Conservation (phyloP, 2,113 vertebrate species). For the Aegithalos caudatus region DNA sequence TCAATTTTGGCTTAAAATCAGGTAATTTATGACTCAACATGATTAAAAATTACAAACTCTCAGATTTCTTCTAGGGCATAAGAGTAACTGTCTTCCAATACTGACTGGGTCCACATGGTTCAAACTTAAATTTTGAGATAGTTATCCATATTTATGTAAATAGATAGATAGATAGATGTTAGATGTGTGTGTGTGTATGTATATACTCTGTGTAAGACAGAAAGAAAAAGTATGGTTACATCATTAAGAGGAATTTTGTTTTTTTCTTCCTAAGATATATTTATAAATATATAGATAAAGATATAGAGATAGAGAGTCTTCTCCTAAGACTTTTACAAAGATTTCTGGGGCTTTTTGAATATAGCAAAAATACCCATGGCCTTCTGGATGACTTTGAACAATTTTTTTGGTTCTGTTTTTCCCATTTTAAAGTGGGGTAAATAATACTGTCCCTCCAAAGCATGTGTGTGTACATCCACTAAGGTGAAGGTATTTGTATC, state of each 20-base stretch:
- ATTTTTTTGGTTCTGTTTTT: background rate
- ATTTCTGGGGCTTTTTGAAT: background rate
- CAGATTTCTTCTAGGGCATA: background rate
- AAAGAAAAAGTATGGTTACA: background rate
- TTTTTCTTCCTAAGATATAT: background rate
- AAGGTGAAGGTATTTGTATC: background rate
- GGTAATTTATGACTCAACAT: background rate
- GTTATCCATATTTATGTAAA: background rate
- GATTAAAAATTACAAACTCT: background rate
- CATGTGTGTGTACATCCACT: background rate
- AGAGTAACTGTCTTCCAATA: background rate
- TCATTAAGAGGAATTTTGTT: background rate
- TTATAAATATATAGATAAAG: background rate
- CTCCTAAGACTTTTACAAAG: background rate
- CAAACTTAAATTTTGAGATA: background rate
- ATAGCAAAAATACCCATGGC: background rate
- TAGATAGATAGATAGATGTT: background rate
- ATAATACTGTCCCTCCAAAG: background rate
- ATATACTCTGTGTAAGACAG: background rate
- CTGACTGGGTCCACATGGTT: background rate
- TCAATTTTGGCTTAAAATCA: background rate
- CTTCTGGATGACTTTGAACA: background rate
- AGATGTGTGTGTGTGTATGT: background rate
- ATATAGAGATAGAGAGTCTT: background rate
- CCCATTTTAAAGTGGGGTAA: background rate